Conservation (phyloP, 30 jellyfish, hydroid and myxozoan genomes). For the Hydractinia echinata region DNA sequence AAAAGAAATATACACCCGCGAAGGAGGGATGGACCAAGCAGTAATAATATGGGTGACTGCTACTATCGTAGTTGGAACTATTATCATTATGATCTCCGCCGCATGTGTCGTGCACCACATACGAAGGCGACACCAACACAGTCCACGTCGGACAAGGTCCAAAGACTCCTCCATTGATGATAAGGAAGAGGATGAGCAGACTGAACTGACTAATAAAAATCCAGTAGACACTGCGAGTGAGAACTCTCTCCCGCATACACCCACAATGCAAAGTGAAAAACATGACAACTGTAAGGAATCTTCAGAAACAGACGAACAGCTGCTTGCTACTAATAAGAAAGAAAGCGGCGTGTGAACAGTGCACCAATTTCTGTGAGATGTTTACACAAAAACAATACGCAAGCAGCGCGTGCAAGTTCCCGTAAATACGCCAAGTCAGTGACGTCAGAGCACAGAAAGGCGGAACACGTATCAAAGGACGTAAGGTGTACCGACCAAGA, state of each 20-base stretch:
- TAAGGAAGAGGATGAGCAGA: not conserved
- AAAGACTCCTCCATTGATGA: not conserved
- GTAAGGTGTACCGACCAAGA: no score
- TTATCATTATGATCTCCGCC: slow-evolving; percentile 38
- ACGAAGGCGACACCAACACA: slow-evolving; percentile 2
- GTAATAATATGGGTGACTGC: slow-evolving; percentile 42
- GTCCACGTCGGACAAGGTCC: not conserved
- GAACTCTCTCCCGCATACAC: not conserved
- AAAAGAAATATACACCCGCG: slow-evolving; percentile 36
- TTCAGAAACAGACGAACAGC: no score
- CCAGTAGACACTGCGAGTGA: not conserved
- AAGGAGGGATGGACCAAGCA: slow-evolving; percentile 29
- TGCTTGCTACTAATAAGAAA: no score
- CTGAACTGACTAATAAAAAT: slow-evolving; percentile 11
- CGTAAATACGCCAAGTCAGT: no score
- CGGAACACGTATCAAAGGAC: no score
- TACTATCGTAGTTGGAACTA: slow-evolving; percentile 35
- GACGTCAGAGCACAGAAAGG: no score
- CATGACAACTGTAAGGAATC: not conserved
- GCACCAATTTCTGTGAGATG: no score
- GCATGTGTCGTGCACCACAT: slow-evolving; percentile 47
- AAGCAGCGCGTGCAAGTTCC: no score
- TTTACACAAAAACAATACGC: no score
- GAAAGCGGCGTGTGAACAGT: no score
- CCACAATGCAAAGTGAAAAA: slow-evolving; percentile 3